Base-by-base conservation (phyloP, 2,797 vertebrate species). In the Xiphorhynchus erythropygius region DNA sequence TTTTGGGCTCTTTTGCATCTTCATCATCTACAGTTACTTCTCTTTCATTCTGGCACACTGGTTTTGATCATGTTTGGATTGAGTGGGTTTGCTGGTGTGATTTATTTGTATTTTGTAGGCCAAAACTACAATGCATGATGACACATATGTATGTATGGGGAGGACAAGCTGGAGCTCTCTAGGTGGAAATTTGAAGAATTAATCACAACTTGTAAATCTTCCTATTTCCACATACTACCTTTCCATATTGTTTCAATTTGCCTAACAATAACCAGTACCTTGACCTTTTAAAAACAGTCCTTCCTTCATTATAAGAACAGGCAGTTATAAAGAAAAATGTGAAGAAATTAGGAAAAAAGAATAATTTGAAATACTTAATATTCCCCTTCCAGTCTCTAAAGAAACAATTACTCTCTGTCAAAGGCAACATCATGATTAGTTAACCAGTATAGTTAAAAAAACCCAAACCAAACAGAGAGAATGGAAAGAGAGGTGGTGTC, bases 91-190 rank as follows among this genome's bases (percentile, higher is more conserved):
- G 47, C 24, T 84, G n/a, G 12, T 47, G 23, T 76, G 53, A 28
- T 84, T 59, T 80, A 39, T 60, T 74, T 52, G 11, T 42, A 32
- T 86, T 90, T 82, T 83, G 49, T 60, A 56, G 33, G 63, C 28
- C 23, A 35, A 57, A 90, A 79, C 17, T 32, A 37, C 2, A 16
- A 16, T 50, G 30, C 14, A 16, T 18, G 35, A 18, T 46, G 50
- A 55, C 21, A 49, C 7, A 7, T 2, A 35, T 1, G 0, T 27
- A 3, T 14, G 4, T 68, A 9, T 10, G 7, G 32, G 46, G 32
- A 74, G 32, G 71, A 56, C 7, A 56, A 82, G 6, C 16, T 75
- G 60, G 41, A 82, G 28, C 13, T 63, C 25, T 81, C 25, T 42
- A 25, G 18, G 13, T 55, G 39, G 46, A 73, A 83, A 63, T 44